These are phyloP conservation scores for Dipodomys merriami DNA, from an alignment of 2,113 vertebrate species.

Conservation along the genomic window DNA sequence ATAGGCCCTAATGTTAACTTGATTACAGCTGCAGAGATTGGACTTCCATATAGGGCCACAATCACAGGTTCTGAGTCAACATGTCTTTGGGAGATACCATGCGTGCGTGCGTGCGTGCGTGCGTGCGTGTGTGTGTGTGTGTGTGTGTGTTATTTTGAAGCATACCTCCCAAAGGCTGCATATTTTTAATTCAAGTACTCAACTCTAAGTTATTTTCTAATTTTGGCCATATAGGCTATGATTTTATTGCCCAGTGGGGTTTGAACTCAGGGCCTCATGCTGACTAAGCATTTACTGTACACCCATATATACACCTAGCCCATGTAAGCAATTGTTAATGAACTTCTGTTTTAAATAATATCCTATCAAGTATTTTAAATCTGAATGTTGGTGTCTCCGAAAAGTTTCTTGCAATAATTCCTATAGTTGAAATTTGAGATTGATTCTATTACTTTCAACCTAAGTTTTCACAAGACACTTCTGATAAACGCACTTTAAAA, in stretches of 20 bases:
- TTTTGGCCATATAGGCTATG: slow-evolving; percentile 21
- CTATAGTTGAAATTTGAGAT: background rate
- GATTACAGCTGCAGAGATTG: background rate
- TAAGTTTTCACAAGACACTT: too few species aligned
- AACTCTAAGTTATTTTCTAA: background rate
- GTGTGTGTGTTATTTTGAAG: background rate
- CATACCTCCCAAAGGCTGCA: background rate
- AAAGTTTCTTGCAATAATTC: background rate
- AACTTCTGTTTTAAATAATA: background rate
- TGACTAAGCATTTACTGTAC: background rate
- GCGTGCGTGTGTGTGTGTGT: too few species aligned
- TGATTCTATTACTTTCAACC: background rate
- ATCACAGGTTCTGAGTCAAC: background rate
- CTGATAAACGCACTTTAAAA: too few species aligned
- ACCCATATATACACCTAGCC: background rate
- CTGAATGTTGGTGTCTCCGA: background rate
- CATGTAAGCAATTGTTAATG: background rate
- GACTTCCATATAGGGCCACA: background rate
- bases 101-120: background rate
- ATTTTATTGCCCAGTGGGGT: background rate
- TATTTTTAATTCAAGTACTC: background rate
- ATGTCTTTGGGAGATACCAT: background rate
- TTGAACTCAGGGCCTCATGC: background rate
- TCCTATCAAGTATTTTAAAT: background rate
- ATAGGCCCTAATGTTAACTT: background rate